phyloP scores from a whole-genome alignment of 2,888 invertebrate genomes.

The Lithophane semibrunnea region DNA sequence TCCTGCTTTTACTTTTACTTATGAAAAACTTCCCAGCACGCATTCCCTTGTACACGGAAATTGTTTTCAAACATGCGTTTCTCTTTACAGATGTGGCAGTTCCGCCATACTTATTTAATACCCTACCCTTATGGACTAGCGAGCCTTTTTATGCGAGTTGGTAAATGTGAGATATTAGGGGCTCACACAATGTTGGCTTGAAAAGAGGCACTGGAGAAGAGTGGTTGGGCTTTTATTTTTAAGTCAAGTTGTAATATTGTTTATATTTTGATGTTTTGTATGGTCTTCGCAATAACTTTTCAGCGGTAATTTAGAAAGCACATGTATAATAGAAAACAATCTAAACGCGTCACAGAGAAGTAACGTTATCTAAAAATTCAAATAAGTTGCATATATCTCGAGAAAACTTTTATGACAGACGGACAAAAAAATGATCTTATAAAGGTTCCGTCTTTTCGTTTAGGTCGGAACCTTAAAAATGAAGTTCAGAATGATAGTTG shows the following conservation, averaged over 20 bases:
- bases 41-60: slow-evolving; percentile 41
- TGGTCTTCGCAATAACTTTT: not conserved
- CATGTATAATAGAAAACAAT: not conserved
- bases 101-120: slow-evolving; percentile 62
- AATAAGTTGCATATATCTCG: not conserved
- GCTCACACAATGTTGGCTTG: slow-evolving; percentile 23
- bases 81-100: slow-evolving; percentile 55
- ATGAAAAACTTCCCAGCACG: slow-evolving; percentile 44
- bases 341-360: no score
- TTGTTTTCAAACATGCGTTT: slow-evolving; percentile 60
- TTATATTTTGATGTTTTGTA: slow-evolving; percentile 5
- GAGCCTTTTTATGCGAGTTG: slow-evolving; percentile 59
- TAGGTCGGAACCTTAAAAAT: not conserved
- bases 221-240: slow-evolving; percentile 37
- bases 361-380: not conserved
- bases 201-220: slow-evolving; percentile 37
- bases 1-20: slow-evolving; percentile 33
- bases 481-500: no score
- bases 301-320: not conserved
- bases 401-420: not conserved
- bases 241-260: slow-evolving; percentile 33
- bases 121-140: slow-evolving; percentile 48
- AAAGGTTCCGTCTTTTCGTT: not conserved
- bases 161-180: slow-evolving; percentile 60
- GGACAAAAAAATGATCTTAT: not conserved